Base-by-base conservation (phyloP, 92 coral and sea anemone genomes). In the Nematostella vectensis region DNA sequence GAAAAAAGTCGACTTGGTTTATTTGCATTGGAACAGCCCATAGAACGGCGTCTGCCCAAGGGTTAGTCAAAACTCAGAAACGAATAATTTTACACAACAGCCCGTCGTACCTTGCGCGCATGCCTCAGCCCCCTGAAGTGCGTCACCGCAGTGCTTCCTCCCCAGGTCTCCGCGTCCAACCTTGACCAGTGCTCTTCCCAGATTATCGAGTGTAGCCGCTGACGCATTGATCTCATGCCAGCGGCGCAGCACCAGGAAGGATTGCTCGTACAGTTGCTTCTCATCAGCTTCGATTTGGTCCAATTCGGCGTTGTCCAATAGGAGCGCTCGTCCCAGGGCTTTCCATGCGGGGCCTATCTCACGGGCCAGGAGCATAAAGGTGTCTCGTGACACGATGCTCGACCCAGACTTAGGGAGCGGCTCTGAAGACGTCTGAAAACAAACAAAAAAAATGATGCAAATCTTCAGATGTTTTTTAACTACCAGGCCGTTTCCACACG, bases 271-370 rank as follows among this genome's bases (percentile, higher is more conserved):
- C n/a, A 63, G 56, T 15, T 57, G 50, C 9, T 33, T 22, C 43
- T 72, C 79, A 19, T 72, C 79, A 48, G 57, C 66, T 49, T 72
- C 79, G 39, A 72, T 55, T 31, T 72, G 66, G 23, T 72, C 79
- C 58, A 72, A 47, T 4, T 72, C 72, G 18, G 59, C 49, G 25
- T 72, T 72, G 11, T 48, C 62, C 40, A 72, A 43, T 11, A 59
- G 65, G 16, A 72, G 59, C 27, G 65, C 72, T 57, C 57, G 54
- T 2, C 72, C 79, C 56, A 72, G 31, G 11, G 37, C 50, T 31
- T 72, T 72, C 79, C 79, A 72, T 18, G 31, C 33, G 31, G 36
- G 59, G 21, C 79, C 72, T 16, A 64, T 50, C 36, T 72, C 79
- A 15, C 59, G 61, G 20, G 79, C 79, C 26, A 72, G 31, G 12